Conservation (phyloP, 2,888 invertebrate species). For the Amphipyra berbera region DNA sequence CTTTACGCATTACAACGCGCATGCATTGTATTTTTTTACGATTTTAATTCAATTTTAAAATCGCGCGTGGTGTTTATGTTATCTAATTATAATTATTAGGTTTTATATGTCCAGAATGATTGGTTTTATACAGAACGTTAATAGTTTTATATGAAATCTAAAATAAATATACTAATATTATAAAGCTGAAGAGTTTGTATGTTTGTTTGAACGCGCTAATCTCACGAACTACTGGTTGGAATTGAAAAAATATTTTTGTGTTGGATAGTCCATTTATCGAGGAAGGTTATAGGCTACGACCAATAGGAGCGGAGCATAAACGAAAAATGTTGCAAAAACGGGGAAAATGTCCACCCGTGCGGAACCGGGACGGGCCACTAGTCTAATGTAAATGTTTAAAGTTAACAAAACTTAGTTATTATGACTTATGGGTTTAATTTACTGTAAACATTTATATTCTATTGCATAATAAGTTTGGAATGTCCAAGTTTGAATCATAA, state of each 20-base stretch:
- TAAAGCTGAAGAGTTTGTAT: no score
- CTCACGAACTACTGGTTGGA: no score
- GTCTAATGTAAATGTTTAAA: neutral
- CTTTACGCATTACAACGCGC: neutral
- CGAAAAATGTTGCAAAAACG: no score
- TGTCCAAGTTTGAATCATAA: no score
- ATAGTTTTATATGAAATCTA: neutral
- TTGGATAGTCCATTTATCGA: no score
- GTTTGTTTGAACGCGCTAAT: no score
- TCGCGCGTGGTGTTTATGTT: neutral
- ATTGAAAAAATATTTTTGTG: no score
- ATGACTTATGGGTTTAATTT: conserved; percentile 1
- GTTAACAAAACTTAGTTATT: neutral
- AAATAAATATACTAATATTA: no score
- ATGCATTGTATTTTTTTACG: neutral
- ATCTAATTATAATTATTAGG: neutral
- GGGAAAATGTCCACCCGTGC: no score
- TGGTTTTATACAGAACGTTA: neutral
- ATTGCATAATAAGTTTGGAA: neutral
- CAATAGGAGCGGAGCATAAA: no score
- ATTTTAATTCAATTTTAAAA: conserved; percentile 8
- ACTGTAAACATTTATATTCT: neutral
- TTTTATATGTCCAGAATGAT: neutral
- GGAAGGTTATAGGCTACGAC: no score
- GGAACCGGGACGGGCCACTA: no score